A percentile compares a stretch with the other conserved stretches of the same genome.
These are phyloP conservation scores for Spilarctia lutea DNA, from an alignment of 2,888 invertebrate genomes.

Conservation along the genomic window DNA sequence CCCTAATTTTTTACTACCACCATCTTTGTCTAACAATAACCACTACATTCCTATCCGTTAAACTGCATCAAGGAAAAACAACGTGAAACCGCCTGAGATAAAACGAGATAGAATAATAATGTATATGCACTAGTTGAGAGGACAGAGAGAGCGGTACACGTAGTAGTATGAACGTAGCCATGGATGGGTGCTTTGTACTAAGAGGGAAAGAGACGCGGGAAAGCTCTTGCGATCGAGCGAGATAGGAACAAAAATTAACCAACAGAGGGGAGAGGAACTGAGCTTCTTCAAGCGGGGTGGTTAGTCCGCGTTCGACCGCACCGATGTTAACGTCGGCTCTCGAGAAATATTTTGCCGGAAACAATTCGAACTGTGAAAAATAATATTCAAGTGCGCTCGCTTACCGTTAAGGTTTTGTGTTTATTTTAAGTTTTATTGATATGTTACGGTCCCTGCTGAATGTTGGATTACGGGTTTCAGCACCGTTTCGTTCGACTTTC, in stretches of 20 bases:
- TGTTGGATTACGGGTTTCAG: slow-evolving; percentile 55
- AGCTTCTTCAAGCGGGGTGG: slow-evolving; percentile 86
- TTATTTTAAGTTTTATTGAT: slow-evolving; percentile 61
- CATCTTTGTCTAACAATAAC: slow-evolving; percentile 87
- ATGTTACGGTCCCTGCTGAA: slow-evolving; percentile 44
- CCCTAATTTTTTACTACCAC: slow-evolving; percentile 85
- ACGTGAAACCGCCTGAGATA: slow-evolving; percentile 85
- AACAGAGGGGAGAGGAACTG: slow-evolving; percentile 84
- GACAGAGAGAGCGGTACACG: slow-evolving; percentile 83
- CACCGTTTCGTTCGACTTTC: slow-evolving; percentile 50
- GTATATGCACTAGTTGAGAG: slow-evolving; percentile 85
- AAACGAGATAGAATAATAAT: slow-evolving; percentile 87
- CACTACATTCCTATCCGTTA: slow-evolving; percentile 86
- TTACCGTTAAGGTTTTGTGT: slow-evolving; percentile 68
- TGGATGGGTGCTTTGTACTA: slow-evolving; percentile 74
- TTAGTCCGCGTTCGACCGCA: slow-evolving; percentile 85
- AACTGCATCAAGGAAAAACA: slow-evolving; percentile 87
- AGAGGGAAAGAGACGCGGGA: slow-evolving; percentile 75
- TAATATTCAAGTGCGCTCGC: slow-evolving; percentile 73
- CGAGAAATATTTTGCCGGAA: slow-evolving; percentile 59
- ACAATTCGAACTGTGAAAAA: slow-evolving; percentile 81
- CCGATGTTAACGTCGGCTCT: slow-evolving; percentile 72
- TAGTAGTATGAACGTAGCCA: slow-evolving; percentile 77
- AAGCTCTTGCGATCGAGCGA: slow-evolving; percentile 77
- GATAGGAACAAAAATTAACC: slow-evolving; percentile 81